Base-by-base conservation (phyloP, 1,140 invertebrate genomes). In the Calephelis nemesis region DNA sequence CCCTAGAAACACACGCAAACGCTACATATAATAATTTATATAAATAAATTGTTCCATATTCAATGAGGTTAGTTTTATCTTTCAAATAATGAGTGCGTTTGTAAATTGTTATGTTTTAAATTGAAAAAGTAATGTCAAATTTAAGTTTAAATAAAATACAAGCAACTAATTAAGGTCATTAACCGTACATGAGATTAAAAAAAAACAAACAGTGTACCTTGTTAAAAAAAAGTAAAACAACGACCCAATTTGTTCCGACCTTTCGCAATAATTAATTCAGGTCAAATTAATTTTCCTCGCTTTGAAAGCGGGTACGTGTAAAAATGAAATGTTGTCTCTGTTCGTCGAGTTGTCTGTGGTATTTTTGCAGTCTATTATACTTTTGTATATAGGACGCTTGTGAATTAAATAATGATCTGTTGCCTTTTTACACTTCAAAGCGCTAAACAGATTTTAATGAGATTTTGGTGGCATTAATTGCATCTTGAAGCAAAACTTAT, bases 231-330 rank as follows among this genome's bases (percentile, higher is more conserved):
- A 39, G 30, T 6, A 60, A 40, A 60, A 40, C 54, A 40, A 30
- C 30, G 54, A 15, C 54, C 30, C 54, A 60, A 60, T 60, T 60
- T 60, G 54, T 60, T 60, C 54, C 54, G 39, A 60, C 54, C 54
- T 39, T 60, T 60, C 54, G 39, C 54, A 60, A 60, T 60, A 42
- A 60, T 60, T 60, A 60, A 60, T 60, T 60, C 54, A 40, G 54
- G 54, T 60, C 39, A 60, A 60, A 60, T 60, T 60, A 60, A 60
- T 60, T 60, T 60, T 60, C 30, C 30, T 8, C 7, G 54, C n/a
- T 60, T 40, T 40, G 39, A 39, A 39, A 6, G 39, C 0, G 39
- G 10, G 39, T 39, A 40, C 11, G 54, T 60, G 54, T 60, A 60
- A 60, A 42, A 60, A 30, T 54, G 30, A 30, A 30, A 30, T 30